phyloP scores from a whole-genome alignment of 2,888 invertebrate species.

The Notocelia uddmanniana region DNA sequence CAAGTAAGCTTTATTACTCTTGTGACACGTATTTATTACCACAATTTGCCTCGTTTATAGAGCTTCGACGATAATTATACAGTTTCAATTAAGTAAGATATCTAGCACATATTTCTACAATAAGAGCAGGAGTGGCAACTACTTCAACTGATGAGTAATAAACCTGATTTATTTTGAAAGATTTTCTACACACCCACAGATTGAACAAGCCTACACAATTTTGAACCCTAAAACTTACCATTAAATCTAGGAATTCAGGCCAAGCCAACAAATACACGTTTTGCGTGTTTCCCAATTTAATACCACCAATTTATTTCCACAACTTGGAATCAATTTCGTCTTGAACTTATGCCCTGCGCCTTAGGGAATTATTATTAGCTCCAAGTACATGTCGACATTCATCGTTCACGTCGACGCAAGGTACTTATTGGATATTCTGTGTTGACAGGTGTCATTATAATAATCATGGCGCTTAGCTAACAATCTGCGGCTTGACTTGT shows the following conservation, averaged over 20 bases:
- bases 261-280: constrained; percentile 20
- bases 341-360: constrained; percentile 38
- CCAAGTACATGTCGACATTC: constrained; percentile 24
- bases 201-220: neutral
- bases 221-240: constrained; percentile 3
- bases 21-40: neutral
- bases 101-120: neutral
- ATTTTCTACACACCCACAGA: neutral
- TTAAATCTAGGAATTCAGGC: constrained; percentile 27
- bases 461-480: constrained; percentile 32
- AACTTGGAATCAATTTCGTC: constrained; percentile 35
- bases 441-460: constrained; percentile 38
- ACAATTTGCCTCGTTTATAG: neutral
- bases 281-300: constrained; percentile 37
- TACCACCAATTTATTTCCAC: constrained; percentile 36
- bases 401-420: constrained; percentile 20
- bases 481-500: constrained; percentile 22
- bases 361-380: constrained; percentile 30
- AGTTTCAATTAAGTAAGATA: neutral
- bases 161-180: neutral
- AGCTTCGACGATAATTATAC: neutral
- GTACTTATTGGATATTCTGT: constrained; percentile 27
- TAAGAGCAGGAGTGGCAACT: neutral
- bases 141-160: neutral
- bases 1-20: neutral